Conservation (phyloP, 2,113 vertebrate species). For the Vombatus ursinus region DNA sequence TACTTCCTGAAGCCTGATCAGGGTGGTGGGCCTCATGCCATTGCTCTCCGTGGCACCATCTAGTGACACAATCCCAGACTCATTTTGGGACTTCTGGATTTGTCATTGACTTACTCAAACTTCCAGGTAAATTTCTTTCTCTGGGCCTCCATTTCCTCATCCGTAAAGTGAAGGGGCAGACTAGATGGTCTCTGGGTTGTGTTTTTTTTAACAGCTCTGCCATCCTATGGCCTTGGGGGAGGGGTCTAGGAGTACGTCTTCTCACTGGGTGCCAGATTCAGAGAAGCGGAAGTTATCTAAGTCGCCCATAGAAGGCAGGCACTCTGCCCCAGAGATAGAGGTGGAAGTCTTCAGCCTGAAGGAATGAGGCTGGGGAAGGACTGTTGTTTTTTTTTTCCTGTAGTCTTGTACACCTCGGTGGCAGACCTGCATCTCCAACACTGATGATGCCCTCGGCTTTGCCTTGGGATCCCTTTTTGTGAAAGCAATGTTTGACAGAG, state of each 20-base stretch:
- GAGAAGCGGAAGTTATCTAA: neutral
- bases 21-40: neutral
- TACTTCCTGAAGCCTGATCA: neutral
- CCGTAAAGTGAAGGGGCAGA: neutral
- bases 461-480: conserved; percentile 97
- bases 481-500: conserved; percentile 95
- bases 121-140: neutral
- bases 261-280: neutral
- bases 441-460: conserved; percentile 96
- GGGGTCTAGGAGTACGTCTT: neutral
- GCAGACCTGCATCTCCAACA: conserved; percentile 98
- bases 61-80: neutral
- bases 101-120: neutral
- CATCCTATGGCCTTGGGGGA: neutral
- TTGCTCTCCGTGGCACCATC: neutral
- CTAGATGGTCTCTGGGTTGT: neutral
- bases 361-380: neutral
- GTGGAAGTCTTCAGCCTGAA: neutral
- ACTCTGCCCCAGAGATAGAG: neutral
- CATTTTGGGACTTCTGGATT: neutral
- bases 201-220: neutral
- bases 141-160: neutral
- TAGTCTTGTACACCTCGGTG: conserved; percentile 97
- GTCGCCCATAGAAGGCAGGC: neutral
- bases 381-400: neutral